Conservation (phyloP, 2,888 invertebrate genomes). For the Caenorhabditis zanzibari region DNA sequence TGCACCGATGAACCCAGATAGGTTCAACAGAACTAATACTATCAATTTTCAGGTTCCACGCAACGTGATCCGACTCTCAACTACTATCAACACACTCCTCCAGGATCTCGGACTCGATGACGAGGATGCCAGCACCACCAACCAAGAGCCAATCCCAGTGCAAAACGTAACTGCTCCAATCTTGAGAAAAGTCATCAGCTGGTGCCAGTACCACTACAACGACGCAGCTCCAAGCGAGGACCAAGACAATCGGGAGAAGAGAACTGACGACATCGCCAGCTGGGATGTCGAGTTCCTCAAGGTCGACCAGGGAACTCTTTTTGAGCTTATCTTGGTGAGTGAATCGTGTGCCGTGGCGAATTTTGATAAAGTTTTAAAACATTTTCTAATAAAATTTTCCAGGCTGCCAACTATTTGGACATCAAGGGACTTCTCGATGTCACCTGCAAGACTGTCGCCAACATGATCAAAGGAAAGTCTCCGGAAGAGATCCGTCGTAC, state of each 20-base stretch:
- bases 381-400: too few relatives aligned
- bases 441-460: slow-evolving; percentile 91
- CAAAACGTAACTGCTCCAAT: slow-evolving; percentile 98
- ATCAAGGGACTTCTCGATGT: slow-evolving; percentile 90
- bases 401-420: slow-evolving; percentile 75
- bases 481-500: slow-evolving; percentile 86
- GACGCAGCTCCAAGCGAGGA: slow-evolving; percentile 92
- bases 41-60: slow-evolving; percentile 97
- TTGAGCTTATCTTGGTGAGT: slow-evolving; percentile 91
- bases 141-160: slow-evolving; percentile 91
- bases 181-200: slow-evolving; percentile 88
- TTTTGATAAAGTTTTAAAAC: slow-evolving; percentile 5
- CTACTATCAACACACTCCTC: slow-evolving; percentile 98
- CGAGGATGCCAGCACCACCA: slow-evolving; percentile 87
- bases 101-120: slow-evolving; percentile 84
- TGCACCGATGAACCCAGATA: slow-evolving; percentile 88
- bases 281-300: slow-evolving; percentile 99
- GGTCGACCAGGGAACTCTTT: slow-evolving; percentile 97
- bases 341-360: not conserved
- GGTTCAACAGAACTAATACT: too few relatives aligned
- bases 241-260: slow-evolving; percentile 96
- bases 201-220: slow-evolving; percentile 87
- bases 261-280: slow-evolving; percentile 98
- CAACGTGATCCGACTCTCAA: slow-evolving; percentile 97
- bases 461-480: slow-evolving; percentile 86